Evolutionary conservation across 2,797 vertebrate genomes (phyloP).

Genomic region (Otolemur crassicaudatus): DNA sequence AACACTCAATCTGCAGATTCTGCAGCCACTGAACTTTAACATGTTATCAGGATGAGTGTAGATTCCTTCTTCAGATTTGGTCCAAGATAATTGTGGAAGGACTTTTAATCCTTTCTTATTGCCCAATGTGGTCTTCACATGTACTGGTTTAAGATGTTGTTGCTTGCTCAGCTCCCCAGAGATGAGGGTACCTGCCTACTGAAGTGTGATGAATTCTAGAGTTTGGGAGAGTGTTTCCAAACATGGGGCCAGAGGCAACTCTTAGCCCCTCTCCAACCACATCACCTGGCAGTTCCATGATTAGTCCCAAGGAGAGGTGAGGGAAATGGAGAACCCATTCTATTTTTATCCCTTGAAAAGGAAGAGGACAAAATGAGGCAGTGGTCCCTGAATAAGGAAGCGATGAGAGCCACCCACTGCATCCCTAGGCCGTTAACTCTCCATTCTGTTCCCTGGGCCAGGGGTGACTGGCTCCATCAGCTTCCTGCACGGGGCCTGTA

Average conservation of each 20-base stretch:
- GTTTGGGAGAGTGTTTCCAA: conserved; percentile 84
- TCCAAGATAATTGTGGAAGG: conserved; percentile 85
- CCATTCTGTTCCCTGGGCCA: neutral
- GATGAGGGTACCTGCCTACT: conserved; percentile 85
- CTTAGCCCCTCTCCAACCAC: conserved; percentile 12
- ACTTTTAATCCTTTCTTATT: conserved; percentile 78
- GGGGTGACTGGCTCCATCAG: neutral
- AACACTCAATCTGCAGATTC: conserved; percentile 76
- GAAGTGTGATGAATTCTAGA: conserved; percentile 89
- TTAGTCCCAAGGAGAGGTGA: conserved; percentile 42
- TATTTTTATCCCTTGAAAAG: conserved; percentile 12
- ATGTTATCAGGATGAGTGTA: conserved; percentile 87
- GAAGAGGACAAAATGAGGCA: neutral
- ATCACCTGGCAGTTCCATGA: conserved; percentile 62
- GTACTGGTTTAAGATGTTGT: conserved; percentile 82
- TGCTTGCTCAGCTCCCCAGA: conserved; percentile 83
- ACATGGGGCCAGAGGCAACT: conserved; percentile 72
- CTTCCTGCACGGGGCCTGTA: neutral
- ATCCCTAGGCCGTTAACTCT: neutral
- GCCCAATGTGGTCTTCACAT: conserved; percentile 87
- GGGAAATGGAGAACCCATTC: conserved; percentile 47
- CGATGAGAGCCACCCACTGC: neutral
- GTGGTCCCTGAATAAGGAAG: neutral
- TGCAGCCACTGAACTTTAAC: conserved; percentile 87
- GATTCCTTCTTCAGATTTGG: conserved; percentile 92